Percentiles rank a stretch among this genome's conserved stretches.
phyloP scores from a whole-genome alignment of 2,113 vertebrate species.

The Hippocampus mohnikei region DNA sequence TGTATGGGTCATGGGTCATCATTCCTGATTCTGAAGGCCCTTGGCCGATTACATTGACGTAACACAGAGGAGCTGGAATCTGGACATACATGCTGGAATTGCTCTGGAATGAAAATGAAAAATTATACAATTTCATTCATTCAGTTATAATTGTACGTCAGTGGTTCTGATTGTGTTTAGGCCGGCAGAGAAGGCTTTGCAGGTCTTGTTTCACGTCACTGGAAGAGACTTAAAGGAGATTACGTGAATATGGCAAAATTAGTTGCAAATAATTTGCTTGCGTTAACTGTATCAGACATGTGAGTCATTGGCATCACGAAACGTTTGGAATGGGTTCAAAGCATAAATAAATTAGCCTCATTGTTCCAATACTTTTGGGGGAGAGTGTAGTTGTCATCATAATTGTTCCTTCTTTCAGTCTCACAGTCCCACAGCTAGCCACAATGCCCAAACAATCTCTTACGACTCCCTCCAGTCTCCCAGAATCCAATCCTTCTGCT shows the following conservation, averaged over 20 bases:
- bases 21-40: too few species aligned
- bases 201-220: too few species aligned
- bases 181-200: too few species aligned
- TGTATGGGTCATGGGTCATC: too few species aligned
- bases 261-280: background rate
- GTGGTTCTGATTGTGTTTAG: too few species aligned
- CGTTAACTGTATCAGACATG: background rate
- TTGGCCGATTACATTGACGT: too few species aligned
- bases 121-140: too few species aligned
- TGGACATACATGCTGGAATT: too few species aligned
- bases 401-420: conserved; percentile 47
- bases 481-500: conserved; percentile 64
- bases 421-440: conserved; percentile 40
- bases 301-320: background rate
- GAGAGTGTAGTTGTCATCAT: conserved; percentile 38
- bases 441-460: conserved; percentile 59
- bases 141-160: too few species aligned
- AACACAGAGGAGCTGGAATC: too few species aligned
- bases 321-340: background rate
- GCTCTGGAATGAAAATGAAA: too few species aligned
- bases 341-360: background rate
- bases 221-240: too few species aligned
- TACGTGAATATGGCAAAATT: background rate
- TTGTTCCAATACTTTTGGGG: background rate
- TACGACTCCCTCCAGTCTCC: conserved; percentile 59